phyloP scores from a whole-genome alignment of 2,888 invertebrate genomes.

The Pandemis cinnamomeana region DNA sequence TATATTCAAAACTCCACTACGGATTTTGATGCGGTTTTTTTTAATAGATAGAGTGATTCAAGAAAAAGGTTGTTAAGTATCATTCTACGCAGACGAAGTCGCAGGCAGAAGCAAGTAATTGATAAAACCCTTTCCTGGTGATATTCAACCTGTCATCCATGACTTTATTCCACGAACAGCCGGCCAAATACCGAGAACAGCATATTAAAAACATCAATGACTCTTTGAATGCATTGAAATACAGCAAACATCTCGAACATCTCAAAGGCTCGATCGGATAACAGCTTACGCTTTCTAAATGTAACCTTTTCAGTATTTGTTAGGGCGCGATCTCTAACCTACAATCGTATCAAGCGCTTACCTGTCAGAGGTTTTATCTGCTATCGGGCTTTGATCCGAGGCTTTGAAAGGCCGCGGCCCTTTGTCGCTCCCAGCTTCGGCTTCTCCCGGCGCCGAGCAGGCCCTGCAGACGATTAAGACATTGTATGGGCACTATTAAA shows the following conservation, averaged over 20 bases:
- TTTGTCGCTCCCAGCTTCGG: slow-evolving; percentile 61
- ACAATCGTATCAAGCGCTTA: slow-evolving; percentile 76
- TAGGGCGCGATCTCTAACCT: slow-evolving; percentile 63
- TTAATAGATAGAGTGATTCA: no score
- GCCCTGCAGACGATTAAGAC: slow-evolving; percentile 68
- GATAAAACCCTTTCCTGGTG: no score
- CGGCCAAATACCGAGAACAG: not conserved
- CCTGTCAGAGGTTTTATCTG: slow-evolving; percentile 67
- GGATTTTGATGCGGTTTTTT: no score
- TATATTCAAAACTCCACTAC: no score
- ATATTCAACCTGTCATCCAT: no score
- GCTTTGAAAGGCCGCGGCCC: slow-evolving; percentile 70
- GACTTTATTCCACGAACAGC: not conserved
- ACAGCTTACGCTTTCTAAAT: slow-evolving; percentile 37
- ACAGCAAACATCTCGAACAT: slow-evolving; percentile 22
- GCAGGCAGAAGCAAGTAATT: no score
- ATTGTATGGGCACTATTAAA: slow-evolving; percentile 59
- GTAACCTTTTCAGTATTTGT: slow-evolving; percentile 63
- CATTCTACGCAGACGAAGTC: no score
- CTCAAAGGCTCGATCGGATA: slow-evolving; percentile 37
- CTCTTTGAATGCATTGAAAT: slow-evolving; percentile 23
- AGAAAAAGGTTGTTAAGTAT: no score
- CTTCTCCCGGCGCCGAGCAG: slow-evolving; percentile 45
- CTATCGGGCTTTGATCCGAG: slow-evolving; percentile 64
- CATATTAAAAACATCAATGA: slow-evolving; percentile 6